Percentiles rank a stretch among this genome's conserved stretches.
Conservation (phyloP, 2,888 invertebrate genomes). For the Alitta virens region DNA sequence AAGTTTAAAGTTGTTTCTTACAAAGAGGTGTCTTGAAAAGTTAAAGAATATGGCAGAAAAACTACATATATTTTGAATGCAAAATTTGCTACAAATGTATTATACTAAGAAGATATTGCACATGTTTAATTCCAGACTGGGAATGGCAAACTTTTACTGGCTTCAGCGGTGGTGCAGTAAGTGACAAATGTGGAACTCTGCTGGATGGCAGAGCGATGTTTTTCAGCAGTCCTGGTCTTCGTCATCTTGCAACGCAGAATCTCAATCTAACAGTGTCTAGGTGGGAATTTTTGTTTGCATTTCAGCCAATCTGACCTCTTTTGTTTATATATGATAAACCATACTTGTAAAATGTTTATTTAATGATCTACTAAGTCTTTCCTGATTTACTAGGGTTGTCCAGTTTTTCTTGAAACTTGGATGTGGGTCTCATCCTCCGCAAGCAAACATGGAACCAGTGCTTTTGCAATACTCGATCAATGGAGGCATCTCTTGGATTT, state of each 20-base stretch:
- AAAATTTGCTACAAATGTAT: too few relatives aligned
- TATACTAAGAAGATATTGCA: too few relatives aligned
- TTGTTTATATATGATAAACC: too few relatives aligned
- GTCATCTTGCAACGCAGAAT: slow-evolving; percentile 43
- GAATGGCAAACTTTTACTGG: not conserved
- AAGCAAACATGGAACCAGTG: slow-evolving; percentile 45
- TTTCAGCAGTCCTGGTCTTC: slow-evolving; percentile 48
- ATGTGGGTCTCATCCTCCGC: slow-evolving; percentile 36
- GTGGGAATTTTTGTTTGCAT: too few relatives aligned
- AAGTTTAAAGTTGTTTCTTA: too few relatives aligned
- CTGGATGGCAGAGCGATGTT: slow-evolving; percentile 48
- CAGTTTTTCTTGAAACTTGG: slow-evolving; percentile 56
- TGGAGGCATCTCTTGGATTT: slow-evolving; percentile 56
- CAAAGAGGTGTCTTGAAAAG: too few relatives aligned
- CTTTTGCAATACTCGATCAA: slow-evolving; percentile 55
- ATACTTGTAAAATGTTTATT: too few relatives aligned
- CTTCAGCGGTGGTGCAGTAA: slow-evolving; percentile 46
- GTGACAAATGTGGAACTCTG: slow-evolving; percentile 46
- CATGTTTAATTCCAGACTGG: not conserved
- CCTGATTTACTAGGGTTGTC: slow-evolving; percentile 44
- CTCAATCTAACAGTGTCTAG: slow-evolving; percentile 22
- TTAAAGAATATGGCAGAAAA: too few relatives aligned
- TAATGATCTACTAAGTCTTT: too few relatives aligned
- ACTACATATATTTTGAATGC: too few relatives aligned
- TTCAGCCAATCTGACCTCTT: too few relatives aligned